phyloP scores from a whole-genome alignment of 2,888 invertebrate genomes.

The Plagodis pulveraria region DNA sequence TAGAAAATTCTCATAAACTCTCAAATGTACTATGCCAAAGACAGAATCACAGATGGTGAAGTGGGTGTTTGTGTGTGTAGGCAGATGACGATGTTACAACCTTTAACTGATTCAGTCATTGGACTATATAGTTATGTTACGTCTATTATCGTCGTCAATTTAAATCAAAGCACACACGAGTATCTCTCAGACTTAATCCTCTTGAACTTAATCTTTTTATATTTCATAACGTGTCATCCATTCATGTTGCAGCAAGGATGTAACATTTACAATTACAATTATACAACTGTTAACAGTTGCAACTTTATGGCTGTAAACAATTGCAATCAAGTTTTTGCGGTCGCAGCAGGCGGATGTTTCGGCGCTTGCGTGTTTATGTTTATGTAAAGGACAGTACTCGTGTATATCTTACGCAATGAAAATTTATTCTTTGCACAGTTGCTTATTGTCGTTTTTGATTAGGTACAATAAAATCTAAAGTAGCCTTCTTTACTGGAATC shows the following conservation, averaged over 20 bases:
- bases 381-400: constrained; percentile 21
- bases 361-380: constrained; percentile 12
- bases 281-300: constrained; percentile 13
- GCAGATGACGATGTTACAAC: too few relatives aligned
- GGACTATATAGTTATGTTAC: too few relatives aligned
- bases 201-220: constrained; percentile 13
- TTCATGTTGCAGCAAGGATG: constrained; percentile 15
- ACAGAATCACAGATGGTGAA: too few relatives aligned
- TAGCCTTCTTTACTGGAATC: too few relatives aligned
- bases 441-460: background rate
- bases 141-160: too few relatives aligned
- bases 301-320: constrained; percentile 16
- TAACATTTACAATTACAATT: constrained; percentile 16
- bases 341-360: constrained; percentile 16
- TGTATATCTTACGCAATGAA: constrained; percentile 21
- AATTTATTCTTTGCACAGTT: constrained; percentile 1
- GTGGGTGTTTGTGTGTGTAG: too few relatives aligned
- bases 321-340: constrained; percentile 21
- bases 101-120: too few relatives aligned
- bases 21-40: too few relatives aligned
- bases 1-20: too few relatives aligned
- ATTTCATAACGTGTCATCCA: constrained; percentile 12
- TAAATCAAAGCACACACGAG: background rate
- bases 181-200: background rate
- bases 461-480: too few relatives aligned